Percentiles rank a stretch among this genome's conserved stretches.
These are phyloP conservation scores for Papilio aristodemus DNA, from an alignment of 1,140 invertebrate genomes.

Conservation along the genomic window DNA sequence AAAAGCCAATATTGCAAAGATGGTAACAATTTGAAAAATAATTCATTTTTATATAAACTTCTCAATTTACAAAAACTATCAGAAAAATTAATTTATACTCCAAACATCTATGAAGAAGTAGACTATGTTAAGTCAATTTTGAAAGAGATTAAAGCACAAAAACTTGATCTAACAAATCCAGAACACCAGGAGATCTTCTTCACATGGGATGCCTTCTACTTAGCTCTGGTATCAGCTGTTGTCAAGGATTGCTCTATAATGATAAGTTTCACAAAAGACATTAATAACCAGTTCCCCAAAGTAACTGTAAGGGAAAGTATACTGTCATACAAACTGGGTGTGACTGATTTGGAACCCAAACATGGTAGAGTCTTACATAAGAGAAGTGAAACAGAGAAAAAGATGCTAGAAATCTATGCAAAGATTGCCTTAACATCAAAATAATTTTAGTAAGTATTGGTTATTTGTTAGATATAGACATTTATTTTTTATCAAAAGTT, in stretches of 20 bases:
- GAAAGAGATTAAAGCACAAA: slow-evolving; percentile 41
- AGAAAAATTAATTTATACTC: slow-evolving; percentile 40
- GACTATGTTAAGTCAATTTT: slow-evolving; percentile 55
- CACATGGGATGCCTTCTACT: slow-evolving; percentile 41
- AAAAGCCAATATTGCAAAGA: slow-evolving; percentile 49
- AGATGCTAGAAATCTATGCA: slow-evolving; percentile 55
- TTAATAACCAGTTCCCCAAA: slow-evolving; percentile 39
- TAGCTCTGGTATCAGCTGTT: slow-evolving; percentile 68
- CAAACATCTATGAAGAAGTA: slow-evolving; percentile 31
- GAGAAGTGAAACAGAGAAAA: slow-evolving; percentile 55
- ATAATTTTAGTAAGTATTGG: slow-evolving; percentile 50
- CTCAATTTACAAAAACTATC: slow-evolving; percentile 63
- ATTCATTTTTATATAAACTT: slow-evolving; percentile 62
- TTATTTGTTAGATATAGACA: slow-evolving; percentile 9
- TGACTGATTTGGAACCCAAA: slow-evolving; percentile 77
- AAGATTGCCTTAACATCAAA: slow-evolving; percentile 35
- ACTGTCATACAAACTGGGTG: slow-evolving; percentile 59
- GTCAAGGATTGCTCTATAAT: slow-evolving; percentile 78
- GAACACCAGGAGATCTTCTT: slow-evolving; percentile 52
- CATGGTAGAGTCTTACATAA: slow-evolving; percentile 53
- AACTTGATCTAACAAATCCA: slow-evolving; percentile 46
- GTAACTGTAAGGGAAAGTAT: slow-evolving; percentile 46
- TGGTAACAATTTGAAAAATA: slow-evolving; percentile 39
- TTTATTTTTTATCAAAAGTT: neutral
- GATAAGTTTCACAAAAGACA: slow-evolving; percentile 63